Conservation (phyloP, 2,113 vertebrate species). For the Burhinus oedicnemus region DNA sequence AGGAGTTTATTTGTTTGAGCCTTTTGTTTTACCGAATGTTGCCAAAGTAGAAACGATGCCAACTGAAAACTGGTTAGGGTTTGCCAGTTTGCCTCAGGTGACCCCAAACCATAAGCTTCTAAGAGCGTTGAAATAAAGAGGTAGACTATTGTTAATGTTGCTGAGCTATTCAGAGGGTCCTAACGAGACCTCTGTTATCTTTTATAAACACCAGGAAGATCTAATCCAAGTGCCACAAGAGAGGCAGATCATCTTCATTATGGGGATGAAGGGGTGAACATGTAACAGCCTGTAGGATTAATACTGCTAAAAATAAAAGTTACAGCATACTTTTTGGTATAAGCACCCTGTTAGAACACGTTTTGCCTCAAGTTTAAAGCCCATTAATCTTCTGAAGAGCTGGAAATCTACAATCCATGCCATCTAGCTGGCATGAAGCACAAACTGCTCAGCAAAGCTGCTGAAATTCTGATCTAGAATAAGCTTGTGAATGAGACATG, state of each 20-base stretch:
- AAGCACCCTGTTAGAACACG: background rate
- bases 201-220: slow-evolving; percentile 21
- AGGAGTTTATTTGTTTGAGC: slow-evolving; percentile 5
- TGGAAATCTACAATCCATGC: background rate
- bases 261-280: background rate
- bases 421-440: background rate
- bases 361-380: slow-evolving; percentile 31
- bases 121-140: background rate
- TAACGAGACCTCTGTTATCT: background rate
- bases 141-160: background rate
- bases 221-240: slow-evolving; percentile 17
- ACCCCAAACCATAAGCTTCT: background rate
- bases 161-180: background rate
- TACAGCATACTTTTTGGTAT: background rate
- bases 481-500: background rate
- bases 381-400: slow-evolving; percentile 32
- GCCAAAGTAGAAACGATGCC: background rate
- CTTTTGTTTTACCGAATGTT: background rate
- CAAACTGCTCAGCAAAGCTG: background rate
- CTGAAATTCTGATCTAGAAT: background rate
- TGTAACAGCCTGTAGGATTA: background rate
- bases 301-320: background rate
- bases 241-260: slow-evolving; percentile 39
- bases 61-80: background rate
- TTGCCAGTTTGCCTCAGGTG: background rate